These are phyloP conservation scores for Arbacia lixula DNA, from an alignment of 53 echinoderm and acorn worm genomes.

Conservation along the genomic window DNA sequence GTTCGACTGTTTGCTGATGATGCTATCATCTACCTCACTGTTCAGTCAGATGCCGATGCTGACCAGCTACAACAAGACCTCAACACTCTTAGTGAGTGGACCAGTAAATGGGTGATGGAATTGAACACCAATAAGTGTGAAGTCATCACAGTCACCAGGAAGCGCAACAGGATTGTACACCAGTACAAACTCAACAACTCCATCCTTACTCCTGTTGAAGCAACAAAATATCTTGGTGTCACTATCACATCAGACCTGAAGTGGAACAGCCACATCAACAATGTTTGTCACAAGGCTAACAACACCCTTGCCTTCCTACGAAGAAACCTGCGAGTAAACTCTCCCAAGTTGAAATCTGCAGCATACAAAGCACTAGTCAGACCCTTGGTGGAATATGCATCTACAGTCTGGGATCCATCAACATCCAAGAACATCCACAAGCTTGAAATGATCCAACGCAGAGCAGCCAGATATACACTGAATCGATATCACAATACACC, in stretches of 20 bases:
- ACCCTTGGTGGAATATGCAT: conserved; percentile 39
- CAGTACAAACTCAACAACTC: conserved; percentile 28
- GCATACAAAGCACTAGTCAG: conserved; percentile 41
- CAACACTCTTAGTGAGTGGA: neutral
- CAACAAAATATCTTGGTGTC: neutral
- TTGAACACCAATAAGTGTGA: conserved; percentile 46
- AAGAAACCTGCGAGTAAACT: conserved; percentile 12
- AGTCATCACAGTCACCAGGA: conserved; percentile 39
- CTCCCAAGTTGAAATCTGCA: conserved; percentile 1
- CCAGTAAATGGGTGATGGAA: conserved; percentile 30
- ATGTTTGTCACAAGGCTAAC: conserved; percentile 6
- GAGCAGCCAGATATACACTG: conserved; percentile 18
- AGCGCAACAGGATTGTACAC: conserved; percentile 7
- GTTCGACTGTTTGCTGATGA: conserved; percentile 62
- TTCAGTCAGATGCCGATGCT: conserved; percentile 18
- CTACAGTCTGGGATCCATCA: conserved; percentile 46
- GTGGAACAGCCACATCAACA: neutral
- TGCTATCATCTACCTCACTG: neutral
- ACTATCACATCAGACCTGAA: conserved; percentile 25
- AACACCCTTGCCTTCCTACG: conserved; percentile 30
- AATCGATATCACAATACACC: neutral
- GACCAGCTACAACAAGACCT: conserved; percentile 22
- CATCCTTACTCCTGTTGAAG: too few relatives aligned
- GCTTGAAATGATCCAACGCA: conserved; percentile 17
- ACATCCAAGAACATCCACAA: neutral